These are phyloP conservation scores for Pseudochirops corinnae DNA, from an alignment of 2,797 vertebrate species.

Conservation along the genomic window DNA sequence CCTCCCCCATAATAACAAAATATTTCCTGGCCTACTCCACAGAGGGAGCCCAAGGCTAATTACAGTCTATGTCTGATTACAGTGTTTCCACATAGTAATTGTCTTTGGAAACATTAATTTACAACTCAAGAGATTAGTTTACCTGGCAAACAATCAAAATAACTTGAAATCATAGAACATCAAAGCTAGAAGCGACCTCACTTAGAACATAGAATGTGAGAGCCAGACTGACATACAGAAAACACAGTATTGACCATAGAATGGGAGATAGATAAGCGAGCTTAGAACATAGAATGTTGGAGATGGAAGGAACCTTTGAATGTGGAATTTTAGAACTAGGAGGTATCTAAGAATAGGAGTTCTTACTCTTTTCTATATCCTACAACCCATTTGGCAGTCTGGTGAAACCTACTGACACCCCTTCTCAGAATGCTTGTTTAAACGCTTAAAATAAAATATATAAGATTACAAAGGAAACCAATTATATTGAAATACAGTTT, in stretches of 20 bases:
- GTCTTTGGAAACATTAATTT: slow-evolving; percentile 6
- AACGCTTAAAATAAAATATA: background rate
- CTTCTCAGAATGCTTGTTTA: background rate
- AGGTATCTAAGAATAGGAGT: background rate
- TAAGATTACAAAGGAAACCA: background rate
- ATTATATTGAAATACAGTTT: background rate
- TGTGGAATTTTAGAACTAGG: background rate
- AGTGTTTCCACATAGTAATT: background rate
- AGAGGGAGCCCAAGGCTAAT: background rate
- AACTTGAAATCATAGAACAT: background rate
- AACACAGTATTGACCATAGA: background rate
- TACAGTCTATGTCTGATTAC: background rate
- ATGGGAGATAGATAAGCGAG: background rate
- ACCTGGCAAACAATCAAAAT: background rate
- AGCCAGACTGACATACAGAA: background rate
- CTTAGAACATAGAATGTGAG: background rate
- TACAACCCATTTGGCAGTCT: background rate
- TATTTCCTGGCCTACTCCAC: background rate
- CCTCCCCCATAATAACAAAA: background rate
- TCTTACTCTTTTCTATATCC: background rate
- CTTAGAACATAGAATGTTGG: background rate
- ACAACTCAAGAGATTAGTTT: background rate
- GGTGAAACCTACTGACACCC: background rate
- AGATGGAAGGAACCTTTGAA: background rate
- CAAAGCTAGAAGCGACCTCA: background rate